phyloP scores from a whole-genome alignment of 2,888 invertebrate genomes.

The Zygaena filipendulae region DNA sequence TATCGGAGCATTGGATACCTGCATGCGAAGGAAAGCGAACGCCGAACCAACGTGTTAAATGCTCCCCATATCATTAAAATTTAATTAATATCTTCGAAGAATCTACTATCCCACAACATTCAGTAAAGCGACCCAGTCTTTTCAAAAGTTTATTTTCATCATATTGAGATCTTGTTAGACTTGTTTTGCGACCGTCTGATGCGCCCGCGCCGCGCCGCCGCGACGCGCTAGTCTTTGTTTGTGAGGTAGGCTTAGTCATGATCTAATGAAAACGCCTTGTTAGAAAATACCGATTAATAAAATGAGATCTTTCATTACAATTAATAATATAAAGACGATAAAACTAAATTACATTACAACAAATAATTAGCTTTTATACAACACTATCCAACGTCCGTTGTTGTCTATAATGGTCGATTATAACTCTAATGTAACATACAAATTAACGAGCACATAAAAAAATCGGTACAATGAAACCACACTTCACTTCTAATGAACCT shows the following conservation, averaged over 20 bases:
- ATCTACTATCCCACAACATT: conserved; percentile 68
- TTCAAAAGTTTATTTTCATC: conserved; percentile 67
- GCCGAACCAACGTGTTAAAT: conserved; percentile 55
- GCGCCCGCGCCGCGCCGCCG: conserved; percentile 21
- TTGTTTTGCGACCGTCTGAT: conserved; percentile 42
- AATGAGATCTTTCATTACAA: conserved; percentile 70
- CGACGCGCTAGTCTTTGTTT: conserved; percentile 50
- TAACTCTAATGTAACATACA: conserved; percentile 36
- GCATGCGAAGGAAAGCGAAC: conserved; percentile 29
- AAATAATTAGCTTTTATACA: conserved; percentile 61
- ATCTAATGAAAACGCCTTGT: conserved; percentile 69
- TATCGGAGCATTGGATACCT: conserved; percentile 36
- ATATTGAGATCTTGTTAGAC: conserved; percentile 69
- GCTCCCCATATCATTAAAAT: conserved; percentile 65
- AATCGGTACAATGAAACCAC: conserved; percentile 57
- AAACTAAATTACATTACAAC: conserved; percentile 66
- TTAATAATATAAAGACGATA: conserved; percentile 65
- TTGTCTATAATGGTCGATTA: conserved; percentile 35
- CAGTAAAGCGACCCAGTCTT: conserved; percentile 70
- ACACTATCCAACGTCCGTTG: conserved; percentile 39
- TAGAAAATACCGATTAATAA: conserved; percentile 70
- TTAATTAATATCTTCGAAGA: conserved; percentile 65
- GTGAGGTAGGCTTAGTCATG: conserved; percentile 70
- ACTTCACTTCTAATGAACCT: too few relatives aligned
- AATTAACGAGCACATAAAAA: conserved; percentile 42